These are phyloP conservation scores for Augiades crinisus DNA, from an alignment of 2,888 invertebrate genomes.

Conservation along the genomic window DNA sequence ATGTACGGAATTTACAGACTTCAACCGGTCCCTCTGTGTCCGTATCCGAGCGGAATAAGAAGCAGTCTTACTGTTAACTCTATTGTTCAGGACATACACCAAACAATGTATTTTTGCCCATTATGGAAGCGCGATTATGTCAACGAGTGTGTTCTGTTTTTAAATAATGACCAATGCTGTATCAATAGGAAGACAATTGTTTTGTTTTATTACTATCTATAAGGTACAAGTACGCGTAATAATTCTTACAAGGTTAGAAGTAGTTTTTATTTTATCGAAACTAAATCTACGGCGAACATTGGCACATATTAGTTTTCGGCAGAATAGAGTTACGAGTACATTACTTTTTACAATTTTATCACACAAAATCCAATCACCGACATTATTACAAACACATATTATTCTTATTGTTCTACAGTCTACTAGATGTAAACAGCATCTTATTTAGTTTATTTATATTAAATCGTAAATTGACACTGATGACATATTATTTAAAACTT, in stretches of 20 bases:
- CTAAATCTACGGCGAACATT: constrained; percentile 6
- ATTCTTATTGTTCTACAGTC: constrained; percentile 2
- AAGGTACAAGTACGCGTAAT: neutral
- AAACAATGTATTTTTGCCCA: constrained; percentile 76
- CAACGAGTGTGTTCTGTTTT: constrained; percentile 74
- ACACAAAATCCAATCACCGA: neutral
- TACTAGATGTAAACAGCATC: constrained; percentile 11
- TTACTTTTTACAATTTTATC: constrained; percentile 9
- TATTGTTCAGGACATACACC: constrained; percentile 69
- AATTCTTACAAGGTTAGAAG: neutral
- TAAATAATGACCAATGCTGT: constrained; percentile 64
- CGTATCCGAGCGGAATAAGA: constrained; percentile 78
- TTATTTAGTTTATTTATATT: constrained; percentile 25
- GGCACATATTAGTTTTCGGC: neutral
- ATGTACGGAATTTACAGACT: constrained; percentile 70
- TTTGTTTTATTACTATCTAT: constrained; percentile 17
- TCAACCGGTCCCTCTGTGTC: constrained; percentile 56
- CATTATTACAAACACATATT: neutral
- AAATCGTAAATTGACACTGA: constrained; percentile 43
- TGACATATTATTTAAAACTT: constrained; percentile 40
- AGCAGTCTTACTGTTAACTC: constrained; percentile 75
- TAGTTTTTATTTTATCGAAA: neutral
- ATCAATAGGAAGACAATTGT: constrained; percentile 36
- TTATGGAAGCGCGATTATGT: constrained; percentile 76
- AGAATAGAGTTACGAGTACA: neutral